Conservation (phyloP, 2,797 vertebrate genomes). For the Oreonectes daqikongensis region DNA sequence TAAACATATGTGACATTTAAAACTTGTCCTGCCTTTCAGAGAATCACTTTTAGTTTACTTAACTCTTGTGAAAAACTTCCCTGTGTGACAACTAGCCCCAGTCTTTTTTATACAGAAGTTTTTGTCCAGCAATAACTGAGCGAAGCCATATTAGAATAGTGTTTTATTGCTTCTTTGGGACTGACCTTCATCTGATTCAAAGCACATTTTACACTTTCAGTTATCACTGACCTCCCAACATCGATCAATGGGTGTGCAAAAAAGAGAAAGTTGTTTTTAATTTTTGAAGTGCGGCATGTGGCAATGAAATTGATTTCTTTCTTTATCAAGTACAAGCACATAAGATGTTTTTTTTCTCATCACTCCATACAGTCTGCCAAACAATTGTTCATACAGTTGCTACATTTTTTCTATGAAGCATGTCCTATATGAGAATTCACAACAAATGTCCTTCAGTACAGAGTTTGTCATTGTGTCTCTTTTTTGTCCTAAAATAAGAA, state of each 20-base stretch:
- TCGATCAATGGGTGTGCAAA: conserved; percentile 6
- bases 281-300: conserved; percentile 26
- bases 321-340: conserved; percentile 23
- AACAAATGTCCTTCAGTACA: conserved; percentile 14
- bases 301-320: conserved; percentile 33
- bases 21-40: background rate
- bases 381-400: background rate
- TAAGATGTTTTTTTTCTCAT: conserved; percentile 17
- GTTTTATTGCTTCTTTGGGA: conserved; percentile 6
- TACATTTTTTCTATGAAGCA: conserved; percentile 1
- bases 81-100: background rate
- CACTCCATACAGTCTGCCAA: background rate
- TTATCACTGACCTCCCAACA: conserved; percentile 35
- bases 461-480: background rate
- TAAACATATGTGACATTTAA: background rate
- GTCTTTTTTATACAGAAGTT: background rate
- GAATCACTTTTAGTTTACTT: background rate
- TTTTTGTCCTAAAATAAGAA: background rate
- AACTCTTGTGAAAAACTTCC: background rate
- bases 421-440: background rate
- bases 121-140: conserved; percentile 8
- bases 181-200: conserved; percentile 26
- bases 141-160: conserved; percentile 16
- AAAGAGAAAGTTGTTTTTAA: conserved; percentile 25
- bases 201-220: conserved; percentile 8